A percentile compares a stretch with the other conserved stretches of the same genome.
Evolutionary conservation across 1,140 invertebrate species (phyloP).

Genomic region (Planococcus citri): DNA sequence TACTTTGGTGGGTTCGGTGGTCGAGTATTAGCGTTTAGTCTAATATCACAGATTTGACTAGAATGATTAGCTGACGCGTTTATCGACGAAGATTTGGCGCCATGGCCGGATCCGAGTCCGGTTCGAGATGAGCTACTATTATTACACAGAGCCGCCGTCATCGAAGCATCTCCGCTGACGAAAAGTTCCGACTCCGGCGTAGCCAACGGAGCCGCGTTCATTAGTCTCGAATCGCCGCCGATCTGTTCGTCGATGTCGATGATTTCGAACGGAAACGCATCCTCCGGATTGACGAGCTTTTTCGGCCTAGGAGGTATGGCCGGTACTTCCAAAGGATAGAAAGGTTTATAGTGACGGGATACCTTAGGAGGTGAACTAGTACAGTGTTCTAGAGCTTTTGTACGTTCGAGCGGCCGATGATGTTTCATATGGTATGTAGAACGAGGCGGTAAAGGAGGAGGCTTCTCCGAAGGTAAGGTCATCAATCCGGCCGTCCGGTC

Average conservation of each 20-base stretch:
- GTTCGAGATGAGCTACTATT: neutral
- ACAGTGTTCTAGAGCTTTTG: slow-evolving; percentile 31
- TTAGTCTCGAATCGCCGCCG: slow-evolving; percentile 23
- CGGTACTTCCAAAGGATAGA: slow-evolving; percentile 11
- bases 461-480: slow-evolving; percentile 23
- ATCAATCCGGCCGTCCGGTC: slow-evolving; percentile 14
- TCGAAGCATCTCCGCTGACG: neutral
- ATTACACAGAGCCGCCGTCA: neutral
- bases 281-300: slow-evolving; percentile 41
- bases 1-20: slow-evolving; percentile 1
- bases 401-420: slow-evolving; percentile 36
- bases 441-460: slow-evolving; percentile 36
- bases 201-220: neutral
- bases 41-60: slow-evolving; percentile 22
- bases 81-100: too few relatives aligned
- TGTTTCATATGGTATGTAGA: slow-evolving; percentile 31
- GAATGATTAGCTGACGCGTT: slow-evolving; percentile 10
- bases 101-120: neutral
- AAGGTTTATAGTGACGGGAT: slow-evolving; percentile 30
- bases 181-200: neutral
- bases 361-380: slow-evolving; percentile 28
- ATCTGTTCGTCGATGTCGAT: slow-evolving; percentile 56
- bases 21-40: neutral
- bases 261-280: slow-evolving; percentile 61
- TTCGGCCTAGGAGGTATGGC: slow-evolving; percentile 27